phyloP scores from a whole-genome alignment of 2,888 invertebrate species.

The Harmothoe impar region DNA sequence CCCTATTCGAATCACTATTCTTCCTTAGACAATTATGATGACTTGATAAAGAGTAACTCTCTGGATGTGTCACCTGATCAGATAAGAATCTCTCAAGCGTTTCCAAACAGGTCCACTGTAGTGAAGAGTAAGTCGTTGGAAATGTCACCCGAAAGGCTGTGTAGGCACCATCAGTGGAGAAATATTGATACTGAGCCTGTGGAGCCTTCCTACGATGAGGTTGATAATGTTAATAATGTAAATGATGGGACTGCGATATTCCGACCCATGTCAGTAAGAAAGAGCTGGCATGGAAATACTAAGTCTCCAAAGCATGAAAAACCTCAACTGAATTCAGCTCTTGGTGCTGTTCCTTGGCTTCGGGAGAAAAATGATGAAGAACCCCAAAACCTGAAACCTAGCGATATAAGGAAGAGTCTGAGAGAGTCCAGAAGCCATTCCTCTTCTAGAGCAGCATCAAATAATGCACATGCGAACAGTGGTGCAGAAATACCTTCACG shows the following conservation, averaged over 20 bases:
- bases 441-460: neutral
- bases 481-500: too few species aligned
- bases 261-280: neutral
- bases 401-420: slow-evolving; percentile 44
- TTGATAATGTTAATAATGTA: neutral
- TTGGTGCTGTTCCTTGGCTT: slow-evolving; percentile 3
- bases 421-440: neutral
- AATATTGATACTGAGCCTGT: neutral
- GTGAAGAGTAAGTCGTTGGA: slow-evolving; percentile 23
- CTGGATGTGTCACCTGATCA: neutral
- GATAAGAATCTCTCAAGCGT: neutral
- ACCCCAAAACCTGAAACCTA: slow-evolving; percentile 8
- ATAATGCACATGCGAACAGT: neutral
- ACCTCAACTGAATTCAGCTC: neutral
- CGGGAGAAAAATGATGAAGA: neutral
- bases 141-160: neutral
- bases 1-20: neutral
- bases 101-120: neutral
- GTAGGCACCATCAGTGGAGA: neutral
- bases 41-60: neutral
- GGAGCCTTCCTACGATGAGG: neutral
- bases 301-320: neutral
- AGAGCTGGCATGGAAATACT: slow-evolving; percentile 56
- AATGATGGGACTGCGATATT: neutral
- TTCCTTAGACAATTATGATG: slow-evolving; percentile 8